Evolutionary conservation across 2,888 invertebrate species (phyloP).

Genomic region (Agrotis clavis): DNA sequence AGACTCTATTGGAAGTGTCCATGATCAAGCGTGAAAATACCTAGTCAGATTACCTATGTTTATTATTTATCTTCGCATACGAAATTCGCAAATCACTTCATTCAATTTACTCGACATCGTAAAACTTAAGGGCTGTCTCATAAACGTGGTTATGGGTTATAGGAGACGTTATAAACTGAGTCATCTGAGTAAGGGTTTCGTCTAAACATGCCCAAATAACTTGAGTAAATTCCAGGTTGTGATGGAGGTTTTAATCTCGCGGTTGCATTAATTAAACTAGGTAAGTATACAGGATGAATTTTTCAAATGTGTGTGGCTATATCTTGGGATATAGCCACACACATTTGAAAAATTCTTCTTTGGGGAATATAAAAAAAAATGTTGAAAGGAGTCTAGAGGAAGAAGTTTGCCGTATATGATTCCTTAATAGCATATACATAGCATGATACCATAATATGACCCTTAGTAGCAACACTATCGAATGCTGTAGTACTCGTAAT

Average conservation of each 20-base stretch:
- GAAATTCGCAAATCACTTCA: slow-evolving; percentile 53
- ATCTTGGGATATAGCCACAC: too few species aligned
- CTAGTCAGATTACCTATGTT: slow-evolving; percentile 21
- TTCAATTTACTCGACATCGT: slow-evolving; percentile 68
- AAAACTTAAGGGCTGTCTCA: slow-evolving; percentile 75
- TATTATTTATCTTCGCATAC: slow-evolving; percentile 21
- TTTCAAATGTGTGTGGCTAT: too few species aligned
- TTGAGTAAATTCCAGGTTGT: slow-evolving; percentile 39
- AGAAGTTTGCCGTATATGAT: too few species aligned
- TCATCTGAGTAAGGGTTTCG: slow-evolving; percentile 60
- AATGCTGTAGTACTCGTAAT: too few species aligned
- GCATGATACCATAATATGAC: too few species aligned
- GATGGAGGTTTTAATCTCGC: slow-evolving; percentile 13
- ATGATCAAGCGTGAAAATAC: too few species aligned
- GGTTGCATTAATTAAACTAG: slow-evolving; percentile 39
- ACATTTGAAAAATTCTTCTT: too few species aligned
- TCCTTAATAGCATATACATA: too few species aligned
- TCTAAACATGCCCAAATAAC: slow-evolving; percentile 38
- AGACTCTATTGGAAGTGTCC: too few species aligned
- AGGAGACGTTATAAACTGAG: slow-evolving; percentile 73
- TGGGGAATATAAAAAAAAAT: too few species aligned
- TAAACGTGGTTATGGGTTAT: slow-evolving; percentile 76
- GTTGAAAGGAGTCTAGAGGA: too few species aligned
- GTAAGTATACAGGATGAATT: neutral
- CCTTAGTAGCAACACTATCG: too few species aligned